Evolutionary conservation across 1,140 invertebrate genomes (phyloP).

Genomic region (Penaeus chinensis): DNA sequence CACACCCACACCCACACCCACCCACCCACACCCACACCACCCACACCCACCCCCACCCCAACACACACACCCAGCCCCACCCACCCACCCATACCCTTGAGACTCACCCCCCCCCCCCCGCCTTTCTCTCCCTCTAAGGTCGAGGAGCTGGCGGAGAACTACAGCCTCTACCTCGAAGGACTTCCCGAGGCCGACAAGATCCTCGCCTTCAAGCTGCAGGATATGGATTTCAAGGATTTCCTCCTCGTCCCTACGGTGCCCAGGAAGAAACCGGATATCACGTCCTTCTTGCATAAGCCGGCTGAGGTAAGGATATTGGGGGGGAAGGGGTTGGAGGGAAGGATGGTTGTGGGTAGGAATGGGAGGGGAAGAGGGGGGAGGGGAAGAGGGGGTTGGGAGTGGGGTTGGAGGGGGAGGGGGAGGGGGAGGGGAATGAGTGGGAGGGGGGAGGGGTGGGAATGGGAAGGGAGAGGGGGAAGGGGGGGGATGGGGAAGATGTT

Average conservation of each 20-base stretch:
- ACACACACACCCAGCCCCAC: no score
- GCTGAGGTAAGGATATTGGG: conserved; percentile 31
- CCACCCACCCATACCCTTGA: no score
- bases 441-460: no score
- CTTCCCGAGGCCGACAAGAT: conserved; percentile 46
- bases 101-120: no score
- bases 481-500: no score
- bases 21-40: background rate
- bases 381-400: no score
- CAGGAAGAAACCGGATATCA: conserved; percentile 50
- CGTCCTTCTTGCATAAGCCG: conserved; percentile 51
- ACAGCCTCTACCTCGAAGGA: conserved; percentile 29
- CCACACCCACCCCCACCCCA: background rate
- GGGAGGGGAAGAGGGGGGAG: background rate
- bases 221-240: conserved; percentile 51
- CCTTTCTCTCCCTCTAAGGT: background rate
- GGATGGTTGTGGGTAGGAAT: background rate
- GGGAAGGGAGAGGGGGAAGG: no score
- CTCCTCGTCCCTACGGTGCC: conserved; percentile 31
- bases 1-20: no score
- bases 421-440: no score
- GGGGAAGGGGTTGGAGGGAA: background rate
- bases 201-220: conserved; percentile 32
- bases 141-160: conserved; percentile 41
- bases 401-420: no score